Base-by-base conservation (phyloP, 2,797 vertebrate species). In the Carduelis carduelis region DNA sequence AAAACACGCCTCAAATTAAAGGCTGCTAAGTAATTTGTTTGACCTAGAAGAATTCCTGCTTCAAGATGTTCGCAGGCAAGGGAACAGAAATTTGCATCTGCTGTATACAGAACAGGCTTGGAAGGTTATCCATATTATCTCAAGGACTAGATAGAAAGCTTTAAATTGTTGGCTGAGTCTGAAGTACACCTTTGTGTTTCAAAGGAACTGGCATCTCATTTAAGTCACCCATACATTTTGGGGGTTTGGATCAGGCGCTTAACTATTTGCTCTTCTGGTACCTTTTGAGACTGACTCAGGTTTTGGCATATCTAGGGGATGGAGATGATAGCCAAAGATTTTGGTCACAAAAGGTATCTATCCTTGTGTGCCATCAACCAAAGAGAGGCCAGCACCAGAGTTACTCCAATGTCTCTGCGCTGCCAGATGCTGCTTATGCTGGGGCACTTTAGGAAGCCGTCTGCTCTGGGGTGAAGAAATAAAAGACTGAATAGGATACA, bases 211-310 rank as follows among this genome's bases (percentile, higher is more conserved):
- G 3, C 35, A 14, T 41, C 59, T 79, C n/a, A 43, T 35, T n/a
- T 66, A 56, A 19, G 14, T 20, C 9, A 13, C 4, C 5, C 27
- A 14, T 34, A 23, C 8, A 10, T 19, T 87, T 49, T 9, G 1
- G 1, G 0, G 0, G 24, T 75, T 83, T 65, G 17, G 20, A 64
- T 15, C 5, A 41, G 30, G 8, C 21, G 65, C 3, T 6, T 21
- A 53, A 17, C 5, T 35, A 11, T n/a, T 32, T 34, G 76, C 27
- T 79, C 9, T 89, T 50, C 23, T 14, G 7, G 0, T 23, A 61
- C 8, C 74, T 68, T 64, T 60, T 64, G 32, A 80, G 75, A 17
- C 0, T 49, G 18, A 3, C 28, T 61, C 37, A 88, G 8, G 20
- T 80, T 28, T 53, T 46, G 70, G 46, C 21, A 57, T 37, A 43